phyloP scores from a whole-genome alignment of 2,113 vertebrate species.

The Sarotherodon lohbergeri region DNA sequence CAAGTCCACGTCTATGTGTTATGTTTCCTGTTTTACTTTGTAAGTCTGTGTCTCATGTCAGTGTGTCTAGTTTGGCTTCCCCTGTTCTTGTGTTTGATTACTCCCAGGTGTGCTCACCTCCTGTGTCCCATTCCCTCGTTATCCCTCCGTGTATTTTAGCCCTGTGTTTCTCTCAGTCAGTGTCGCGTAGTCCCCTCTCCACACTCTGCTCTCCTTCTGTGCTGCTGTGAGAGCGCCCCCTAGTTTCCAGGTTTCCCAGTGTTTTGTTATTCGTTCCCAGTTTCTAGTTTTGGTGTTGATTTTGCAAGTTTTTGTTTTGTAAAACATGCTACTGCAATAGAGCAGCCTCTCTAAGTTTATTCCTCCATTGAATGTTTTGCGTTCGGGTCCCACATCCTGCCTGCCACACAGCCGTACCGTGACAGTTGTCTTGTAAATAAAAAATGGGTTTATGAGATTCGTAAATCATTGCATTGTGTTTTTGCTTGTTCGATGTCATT shows the following conservation, averaged over 20 bases:
- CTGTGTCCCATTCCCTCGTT: neutral
- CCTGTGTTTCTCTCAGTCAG: neutral
- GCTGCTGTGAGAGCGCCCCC: fast-evolving
- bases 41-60: neutral
- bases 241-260: neutral
- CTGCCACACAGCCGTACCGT: neutral
- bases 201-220: neutral
- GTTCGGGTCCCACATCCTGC: neutral
- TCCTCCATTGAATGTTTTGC: neutral
- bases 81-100: neutral
- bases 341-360: neutral
- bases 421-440: neutral
- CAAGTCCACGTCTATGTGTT: neutral
- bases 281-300: neutral
- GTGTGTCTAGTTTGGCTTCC: neutral
- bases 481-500: neutral
- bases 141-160: neutral
- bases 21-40: neutral
- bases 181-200: fast-evolving
- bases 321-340: neutral
- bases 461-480: neutral
- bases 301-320: neutral
- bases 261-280: neutral
- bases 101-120: neutral
- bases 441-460: neutral